A percentile compares a stretch with the other conserved stretches of the same genome.
Conservation (phyloP, 2,113 vertebrate genomes). For the Mormyrus iriodes region DNA sequence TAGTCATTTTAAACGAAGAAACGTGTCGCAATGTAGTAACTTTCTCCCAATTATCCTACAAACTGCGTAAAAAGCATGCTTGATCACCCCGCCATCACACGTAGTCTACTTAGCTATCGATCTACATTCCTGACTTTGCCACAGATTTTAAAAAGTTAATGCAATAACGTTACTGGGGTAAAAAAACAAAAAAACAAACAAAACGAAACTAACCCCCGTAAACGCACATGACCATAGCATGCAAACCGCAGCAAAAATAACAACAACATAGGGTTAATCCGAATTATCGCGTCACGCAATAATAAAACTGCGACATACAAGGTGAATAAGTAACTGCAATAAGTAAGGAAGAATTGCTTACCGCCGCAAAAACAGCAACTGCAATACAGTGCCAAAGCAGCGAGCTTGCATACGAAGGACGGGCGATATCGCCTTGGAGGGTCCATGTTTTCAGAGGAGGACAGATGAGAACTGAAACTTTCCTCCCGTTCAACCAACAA, state of each 20-base stretch:
- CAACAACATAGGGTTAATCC: not conserved
- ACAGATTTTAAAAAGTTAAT: not conserved
- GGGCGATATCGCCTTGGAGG: not conserved
- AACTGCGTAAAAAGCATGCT: not conserved
- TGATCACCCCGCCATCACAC: not conserved
- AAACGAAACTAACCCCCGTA: not conserved
- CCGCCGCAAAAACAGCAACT: not conserved
- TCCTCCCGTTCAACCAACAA: not conserved
- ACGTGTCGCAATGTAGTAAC: not conserved
- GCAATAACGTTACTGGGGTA: too few species aligned
- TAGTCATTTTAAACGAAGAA: not conserved
- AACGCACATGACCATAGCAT: not conserved
- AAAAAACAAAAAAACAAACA: not conserved
- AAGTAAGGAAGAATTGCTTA: not conserved
- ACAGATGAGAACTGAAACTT: not conserved
- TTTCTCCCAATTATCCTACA: not conserved
- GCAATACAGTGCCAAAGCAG: not conserved
- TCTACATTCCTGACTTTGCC: not conserved
- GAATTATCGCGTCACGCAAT: not conserved
- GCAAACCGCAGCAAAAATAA: not conserved
- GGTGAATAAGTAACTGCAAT: not conserved
- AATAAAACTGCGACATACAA: not conserved
- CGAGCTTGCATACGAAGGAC: not conserved
- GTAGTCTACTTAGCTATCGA: not conserved
- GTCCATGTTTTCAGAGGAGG: slow-evolving; percentile 8